phyloP scores from a whole-genome alignment of 2,113 vertebrate genomes.

The Entomyzon cyanotis region DNA sequence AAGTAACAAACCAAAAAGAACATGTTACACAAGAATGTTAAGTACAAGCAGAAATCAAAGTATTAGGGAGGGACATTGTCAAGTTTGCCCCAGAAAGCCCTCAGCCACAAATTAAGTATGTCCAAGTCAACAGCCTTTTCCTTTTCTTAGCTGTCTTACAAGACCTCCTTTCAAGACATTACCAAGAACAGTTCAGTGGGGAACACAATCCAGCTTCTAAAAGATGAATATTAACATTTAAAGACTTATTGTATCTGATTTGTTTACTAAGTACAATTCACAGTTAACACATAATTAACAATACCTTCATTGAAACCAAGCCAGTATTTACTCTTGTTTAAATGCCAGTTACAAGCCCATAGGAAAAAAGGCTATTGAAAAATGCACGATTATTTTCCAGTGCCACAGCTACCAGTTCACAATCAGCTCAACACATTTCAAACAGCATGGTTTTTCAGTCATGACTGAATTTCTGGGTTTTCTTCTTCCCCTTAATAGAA shows the following conservation, averaged over 20 bases:
- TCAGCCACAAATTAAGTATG: neutral
- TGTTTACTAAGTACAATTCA: neutral
- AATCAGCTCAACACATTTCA: neutral
- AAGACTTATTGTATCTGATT: neutral
- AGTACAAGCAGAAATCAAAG: neutral
- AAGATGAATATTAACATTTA: neutral
- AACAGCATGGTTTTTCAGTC: neutral
- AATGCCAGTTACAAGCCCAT: neutral
- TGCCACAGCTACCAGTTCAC: neutral
- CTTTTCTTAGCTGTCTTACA: neutral
- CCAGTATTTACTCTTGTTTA: neutral
- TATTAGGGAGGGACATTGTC: neutral
- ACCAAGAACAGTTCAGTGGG: neutral
- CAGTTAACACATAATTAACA: neutral
- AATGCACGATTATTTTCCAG: rapidly evolving
- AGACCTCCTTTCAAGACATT: neutral
- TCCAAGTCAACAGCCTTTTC: neutral
- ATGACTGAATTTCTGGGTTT: neutral
- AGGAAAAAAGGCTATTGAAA: neutral
- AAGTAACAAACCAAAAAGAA: neutral
- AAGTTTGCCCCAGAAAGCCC: neutral
- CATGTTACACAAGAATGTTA: neutral
- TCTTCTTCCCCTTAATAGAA: neutral
- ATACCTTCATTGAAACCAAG: neutral
- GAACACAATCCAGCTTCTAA: neutral